phyloP scores from a whole-genome alignment of 2,797 vertebrate genomes.

The Acipenser transmontanus region DNA sequence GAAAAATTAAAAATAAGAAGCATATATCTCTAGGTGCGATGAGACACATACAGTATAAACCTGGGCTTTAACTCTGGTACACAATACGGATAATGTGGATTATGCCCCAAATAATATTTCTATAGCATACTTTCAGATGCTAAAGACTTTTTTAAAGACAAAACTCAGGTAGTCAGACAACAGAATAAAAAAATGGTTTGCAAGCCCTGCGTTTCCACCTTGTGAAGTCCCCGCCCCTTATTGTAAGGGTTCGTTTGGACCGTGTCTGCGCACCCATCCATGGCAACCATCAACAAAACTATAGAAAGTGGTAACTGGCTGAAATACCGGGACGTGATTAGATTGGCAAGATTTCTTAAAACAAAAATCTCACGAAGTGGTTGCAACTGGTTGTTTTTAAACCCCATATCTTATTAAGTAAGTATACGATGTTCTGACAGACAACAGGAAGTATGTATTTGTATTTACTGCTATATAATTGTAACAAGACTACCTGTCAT shows the following conservation, averaged over 20 bases:
- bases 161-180: too few relatives aligned
- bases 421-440: not conserved
- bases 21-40: too few relatives aligned
- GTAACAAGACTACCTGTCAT: not conserved
- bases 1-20: too few relatives aligned
- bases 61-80: too few relatives aligned
- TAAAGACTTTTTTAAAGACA: too few relatives aligned
- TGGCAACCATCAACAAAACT: conserved; percentile 1
- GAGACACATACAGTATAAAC: too few relatives aligned
- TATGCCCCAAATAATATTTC: too few relatives aligned
- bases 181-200: not conserved
- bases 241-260: not conserved
- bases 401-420: not conserved
- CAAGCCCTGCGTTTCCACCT: not conserved
- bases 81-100: too few relatives aligned
- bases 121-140: not conserved
- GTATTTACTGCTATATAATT: not conserved
- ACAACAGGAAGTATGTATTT: not conserved
- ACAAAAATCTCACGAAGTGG: not conserved
- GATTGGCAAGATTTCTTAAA: not conserved
- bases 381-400: not conserved
- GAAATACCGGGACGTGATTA: conserved; percentile 1
- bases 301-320: not conserved
- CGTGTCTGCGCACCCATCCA: not conserved
- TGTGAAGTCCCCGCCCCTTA: not conserved